Evolutionary conservation across 2,888 invertebrate genomes (phyloP).

Genomic region (Heliconius aoede): DNA sequence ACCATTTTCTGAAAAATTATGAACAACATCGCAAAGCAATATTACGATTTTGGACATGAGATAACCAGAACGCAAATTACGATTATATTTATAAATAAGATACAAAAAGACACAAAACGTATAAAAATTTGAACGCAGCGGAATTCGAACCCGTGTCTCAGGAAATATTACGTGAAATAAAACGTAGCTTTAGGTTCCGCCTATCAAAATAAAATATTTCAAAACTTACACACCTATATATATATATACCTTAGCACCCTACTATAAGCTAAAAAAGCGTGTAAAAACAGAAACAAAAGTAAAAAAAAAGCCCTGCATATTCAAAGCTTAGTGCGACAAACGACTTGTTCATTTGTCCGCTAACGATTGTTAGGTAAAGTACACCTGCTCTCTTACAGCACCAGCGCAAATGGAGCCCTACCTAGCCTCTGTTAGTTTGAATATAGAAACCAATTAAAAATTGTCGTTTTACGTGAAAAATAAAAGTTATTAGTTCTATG

Average conservation of each 20-base stretch:
- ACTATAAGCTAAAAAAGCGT: not conserved
- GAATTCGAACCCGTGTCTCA: not conserved
- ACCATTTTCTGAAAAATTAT: slow-evolving; percentile 32
- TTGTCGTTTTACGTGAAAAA: slow-evolving; percentile 13
- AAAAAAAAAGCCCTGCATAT: slow-evolving; percentile 26
- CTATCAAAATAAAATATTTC: too few relatives aligned
- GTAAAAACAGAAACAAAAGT: not conserved
- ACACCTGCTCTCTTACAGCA: slow-evolving; percentile 32
- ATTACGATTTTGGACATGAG: slow-evolving; percentile 38
- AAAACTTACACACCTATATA: too few relatives aligned
- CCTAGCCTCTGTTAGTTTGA: slow-evolving; percentile 5
- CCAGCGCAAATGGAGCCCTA: slow-evolving; percentile 30
- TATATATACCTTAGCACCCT: too few relatives aligned
- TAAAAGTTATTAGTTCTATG: slow-evolving; percentile 26
- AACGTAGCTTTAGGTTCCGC: too few relatives aligned
- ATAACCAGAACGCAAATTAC: slow-evolving; percentile 28
- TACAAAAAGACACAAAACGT: too few relatives aligned
- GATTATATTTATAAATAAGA: too few relatives aligned
- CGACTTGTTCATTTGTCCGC: slow-evolving; percentile 38
- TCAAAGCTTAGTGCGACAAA: slow-evolving; percentile 36
- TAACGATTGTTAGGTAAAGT: slow-evolving; percentile 38
- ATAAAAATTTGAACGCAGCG: not conserved
- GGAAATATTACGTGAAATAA: not conserved
- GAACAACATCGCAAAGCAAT: slow-evolving; percentile 41
- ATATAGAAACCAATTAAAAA: not conserved